These are phyloP conservation scores for Brevimyrus niger DNA, from an alignment of 2,113 vertebrate species.

Conservation along the genomic window DNA sequence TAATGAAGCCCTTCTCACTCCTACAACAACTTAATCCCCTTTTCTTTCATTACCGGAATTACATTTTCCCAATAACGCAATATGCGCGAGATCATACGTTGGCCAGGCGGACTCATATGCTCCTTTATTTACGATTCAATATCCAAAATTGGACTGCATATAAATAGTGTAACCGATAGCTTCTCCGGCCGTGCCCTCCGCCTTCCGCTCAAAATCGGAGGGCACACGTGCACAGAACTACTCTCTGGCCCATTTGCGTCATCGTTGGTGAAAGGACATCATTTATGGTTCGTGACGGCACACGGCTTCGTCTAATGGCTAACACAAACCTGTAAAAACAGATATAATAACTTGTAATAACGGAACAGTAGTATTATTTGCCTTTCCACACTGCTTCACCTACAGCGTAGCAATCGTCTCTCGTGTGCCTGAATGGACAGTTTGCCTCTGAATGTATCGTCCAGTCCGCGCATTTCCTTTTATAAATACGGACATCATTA, in stretches of 20 bases:
- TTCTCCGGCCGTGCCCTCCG: neutral
- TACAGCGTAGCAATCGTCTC: neutral
- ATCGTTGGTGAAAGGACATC: neutral
- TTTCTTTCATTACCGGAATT: slow-evolving; percentile 26
- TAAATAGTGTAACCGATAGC: slow-evolving; percentile 12
- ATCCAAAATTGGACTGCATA: slow-evolving; percentile 13
- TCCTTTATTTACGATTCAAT: slow-evolving; percentile 12
- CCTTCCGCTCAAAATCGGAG: neutral
- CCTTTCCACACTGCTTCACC: neutral
- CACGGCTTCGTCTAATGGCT: neutral
- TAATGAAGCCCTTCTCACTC: slow-evolving; percentile 22
- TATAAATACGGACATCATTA: neutral
- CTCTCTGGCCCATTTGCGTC: neutral
- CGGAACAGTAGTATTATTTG: neutral
- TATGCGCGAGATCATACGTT: slow-evolving; percentile 18
- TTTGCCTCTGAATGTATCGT: neutral
- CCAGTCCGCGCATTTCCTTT: neutral
- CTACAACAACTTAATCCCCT: slow-evolving; percentile 21
- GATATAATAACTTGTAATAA: neutral
- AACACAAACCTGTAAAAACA: neutral
- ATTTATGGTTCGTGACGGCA: neutral
- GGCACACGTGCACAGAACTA: neutral
- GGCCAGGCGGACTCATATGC: neutral
- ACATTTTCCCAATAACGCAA: slow-evolving; percentile 22
- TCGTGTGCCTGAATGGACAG: neutral